Conservation (phyloP, 2,113 vertebrate species). For the Felis chaus region DNA sequence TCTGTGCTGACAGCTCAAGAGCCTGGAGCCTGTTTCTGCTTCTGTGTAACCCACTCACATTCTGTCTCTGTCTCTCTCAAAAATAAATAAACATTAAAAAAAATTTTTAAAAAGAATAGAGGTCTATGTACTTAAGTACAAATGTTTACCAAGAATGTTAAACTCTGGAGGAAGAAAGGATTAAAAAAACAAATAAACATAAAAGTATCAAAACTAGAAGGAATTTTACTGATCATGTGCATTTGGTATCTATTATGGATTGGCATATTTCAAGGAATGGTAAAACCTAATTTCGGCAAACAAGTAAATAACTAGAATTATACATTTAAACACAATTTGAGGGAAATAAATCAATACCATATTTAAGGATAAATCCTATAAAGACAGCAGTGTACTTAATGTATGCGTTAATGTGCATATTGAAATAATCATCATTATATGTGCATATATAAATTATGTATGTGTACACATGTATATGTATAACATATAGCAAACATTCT, state of each 20-base stretch:
- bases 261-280: neutral
- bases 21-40: too few relatives aligned
- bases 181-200: neutral
- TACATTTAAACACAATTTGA: neutral
- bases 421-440: neutral
- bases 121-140: neutral
- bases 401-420: neutral
- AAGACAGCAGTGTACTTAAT: neutral
- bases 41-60: too few relatives aligned
- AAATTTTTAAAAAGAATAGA: neutral
- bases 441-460: neutral
- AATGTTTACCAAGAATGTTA: neutral
- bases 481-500: neutral
- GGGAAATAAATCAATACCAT: neutral
- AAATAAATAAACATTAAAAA: too few relatives aligned
- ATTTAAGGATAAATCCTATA: neutral
- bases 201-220: neutral
- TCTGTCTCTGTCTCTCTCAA: too few relatives aligned
- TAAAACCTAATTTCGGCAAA: neutral
- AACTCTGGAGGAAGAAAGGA: neutral
- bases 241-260: neutral
- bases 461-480: neutral
- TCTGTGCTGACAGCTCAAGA: too few relatives aligned
- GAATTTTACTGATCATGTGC: neutral
- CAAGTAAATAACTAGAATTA: neutral